Evolutionary conservation across 2,113 vertebrate species (phyloP), one percentile per base, ranked within the genome.

Genomic region (Rutilus rutilus): DNA sequence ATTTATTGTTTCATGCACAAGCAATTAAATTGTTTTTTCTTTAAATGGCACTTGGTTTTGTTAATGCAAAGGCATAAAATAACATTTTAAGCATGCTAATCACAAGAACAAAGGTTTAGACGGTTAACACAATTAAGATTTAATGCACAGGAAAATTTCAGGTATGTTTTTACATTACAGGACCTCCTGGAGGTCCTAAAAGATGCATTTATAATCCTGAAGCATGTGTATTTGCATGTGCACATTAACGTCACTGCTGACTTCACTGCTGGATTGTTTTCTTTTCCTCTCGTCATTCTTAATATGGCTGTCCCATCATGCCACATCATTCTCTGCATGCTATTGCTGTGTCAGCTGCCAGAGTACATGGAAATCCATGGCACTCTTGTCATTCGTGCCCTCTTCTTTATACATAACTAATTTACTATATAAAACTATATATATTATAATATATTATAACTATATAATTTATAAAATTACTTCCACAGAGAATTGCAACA

Each of bases 321-420:
- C 47, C 21, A 36, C 21, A 12, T n/a, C 27, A 57, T 52, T 50
- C 60, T 64, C 9, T 27, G 60, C 45, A 25, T 15, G 42, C 12
- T 52, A 54, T 17, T 80, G 84, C 50, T 80, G 54, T 73, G 77
- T 86, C 65, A 86, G 64, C 65, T 59, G 36, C 12, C 59, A 1
- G 36, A 60, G n/a, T 11, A 25, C 75, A 17, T 57, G n/a, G 36
- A 62, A 47, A 59, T 73, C 10, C 1, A 15, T 17, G 39, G 23
- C 82, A 83, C 39, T 23, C 19, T 1, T 3, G 54, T 57, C 6
- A 57, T 57, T 19, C 27, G 39, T 59, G 60, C 30, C 47, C 64
- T 57, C 6, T 21, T 57, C 54, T 65, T 57, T 39, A 74, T 23
- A 84, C 17, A 60, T 4, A 25, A 62, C n/a, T 33, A 33, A 33